Evolutionary conservation across 1,140 invertebrate genomes (phyloP).

Genomic region (Xylocopa sonorina): DNA sequence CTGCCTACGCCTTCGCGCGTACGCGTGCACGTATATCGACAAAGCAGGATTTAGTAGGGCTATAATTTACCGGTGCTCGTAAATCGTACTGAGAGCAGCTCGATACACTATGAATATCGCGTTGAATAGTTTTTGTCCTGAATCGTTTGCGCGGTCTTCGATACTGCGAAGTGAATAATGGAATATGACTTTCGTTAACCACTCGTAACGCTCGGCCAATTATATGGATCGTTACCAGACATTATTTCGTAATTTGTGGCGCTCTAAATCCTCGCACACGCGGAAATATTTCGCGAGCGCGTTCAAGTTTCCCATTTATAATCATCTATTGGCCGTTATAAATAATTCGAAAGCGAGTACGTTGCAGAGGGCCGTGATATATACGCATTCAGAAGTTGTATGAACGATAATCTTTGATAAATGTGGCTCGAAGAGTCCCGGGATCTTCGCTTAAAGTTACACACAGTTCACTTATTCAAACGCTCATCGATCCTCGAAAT

Average conservation of each 20-base stretch:
- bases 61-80: conserved; percentile 33
- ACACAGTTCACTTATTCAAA: neutral
- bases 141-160: neutral
- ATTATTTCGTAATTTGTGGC: neutral
- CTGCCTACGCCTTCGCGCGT: conserved; percentile 1
- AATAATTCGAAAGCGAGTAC: neutral
- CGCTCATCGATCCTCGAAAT: neutral
- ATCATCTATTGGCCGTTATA: neutral
- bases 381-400: conserved; percentile 4
- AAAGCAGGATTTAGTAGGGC: conserved; percentile 29
- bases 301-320: no score
- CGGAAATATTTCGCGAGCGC: no score
- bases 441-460: neutral
- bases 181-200: conserved; percentile 8
- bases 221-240: neutral
- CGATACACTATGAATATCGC: conserved; percentile 25
- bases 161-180: conserved; percentile 1
- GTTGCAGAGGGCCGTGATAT: neutral
- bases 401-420: conserved; percentile 3
- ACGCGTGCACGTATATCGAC: conserved; percentile 30
- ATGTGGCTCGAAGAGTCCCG: neutral
- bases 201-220: neutral
- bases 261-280: no score
- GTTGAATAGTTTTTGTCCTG: conserved; percentile 8
- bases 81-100: conserved; percentile 36